phyloP scores from a whole-genome alignment of 2,797 vertebrate species.

The Coregonus ussuriensis region DNA sequence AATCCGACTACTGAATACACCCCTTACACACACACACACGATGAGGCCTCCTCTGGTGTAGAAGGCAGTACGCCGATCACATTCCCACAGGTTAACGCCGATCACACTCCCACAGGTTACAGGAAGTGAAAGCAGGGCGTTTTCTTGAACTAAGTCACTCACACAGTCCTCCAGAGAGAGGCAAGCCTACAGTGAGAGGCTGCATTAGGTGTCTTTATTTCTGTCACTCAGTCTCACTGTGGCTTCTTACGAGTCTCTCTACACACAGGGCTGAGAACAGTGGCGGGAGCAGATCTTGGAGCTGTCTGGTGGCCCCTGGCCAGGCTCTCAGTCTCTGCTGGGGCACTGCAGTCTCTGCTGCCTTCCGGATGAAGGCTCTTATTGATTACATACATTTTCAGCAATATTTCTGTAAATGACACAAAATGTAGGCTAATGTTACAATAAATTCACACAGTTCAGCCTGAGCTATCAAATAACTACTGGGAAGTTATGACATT shows the following conservation, averaged over 20 bases:
- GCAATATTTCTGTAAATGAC: constrained; percentile 73
- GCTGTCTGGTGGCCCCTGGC: constrained; percentile 1
- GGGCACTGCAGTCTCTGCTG: constrained; percentile 14
- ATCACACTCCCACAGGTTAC: constrained; percentile 15
- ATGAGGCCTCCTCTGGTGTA: constrained; percentile 4
- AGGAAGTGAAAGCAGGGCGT: background rate
- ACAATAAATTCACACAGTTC: background rate
- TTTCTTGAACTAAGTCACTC: background rate
- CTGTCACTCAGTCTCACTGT: constrained; percentile 26
- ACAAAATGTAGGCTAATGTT: background rate
- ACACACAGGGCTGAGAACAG: constrained; percentile 22
- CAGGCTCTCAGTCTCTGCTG: constrained; percentile 27
- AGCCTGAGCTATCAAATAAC: background rate
- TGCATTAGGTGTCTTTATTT: constrained; percentile 29
- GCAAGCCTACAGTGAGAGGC: background rate
- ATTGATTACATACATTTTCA: constrained; percentile 55
- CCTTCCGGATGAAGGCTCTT: constrained; percentile 5
- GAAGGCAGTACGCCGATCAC: constrained; percentile 14
- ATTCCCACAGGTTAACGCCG: background rate
- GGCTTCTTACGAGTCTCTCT: constrained; percentile 28
- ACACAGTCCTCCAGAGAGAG: constrained; percentile 1
- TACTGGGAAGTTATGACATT: background rate
- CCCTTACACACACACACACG: background rate
- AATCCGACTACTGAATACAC: too few species aligned
- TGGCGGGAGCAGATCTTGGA: constrained; percentile 11